Evolutionary conservation across 2,113 vertebrate genomes (phyloP).

Genomic region (Tragelaphus scriptus): DNA sequence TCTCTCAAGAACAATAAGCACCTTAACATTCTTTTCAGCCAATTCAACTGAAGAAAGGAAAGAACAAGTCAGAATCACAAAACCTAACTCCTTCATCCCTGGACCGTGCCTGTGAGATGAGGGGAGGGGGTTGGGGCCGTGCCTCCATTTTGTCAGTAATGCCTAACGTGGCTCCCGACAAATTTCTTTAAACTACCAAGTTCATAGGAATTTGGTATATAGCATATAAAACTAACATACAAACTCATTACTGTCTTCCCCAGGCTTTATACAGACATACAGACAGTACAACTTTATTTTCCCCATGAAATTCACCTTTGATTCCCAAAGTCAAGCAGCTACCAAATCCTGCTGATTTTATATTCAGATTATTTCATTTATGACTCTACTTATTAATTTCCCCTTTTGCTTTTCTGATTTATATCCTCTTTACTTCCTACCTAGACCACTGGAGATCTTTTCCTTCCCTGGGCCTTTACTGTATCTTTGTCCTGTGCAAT

Average conservation of each 20-base stretch:
- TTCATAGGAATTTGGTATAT: background rate
- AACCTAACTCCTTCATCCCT: too few relatives aligned
- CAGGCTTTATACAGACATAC: background rate
- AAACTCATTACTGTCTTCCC: background rate
- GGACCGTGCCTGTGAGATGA: too few relatives aligned
- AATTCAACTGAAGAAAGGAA: too few relatives aligned
- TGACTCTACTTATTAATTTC: background rate
- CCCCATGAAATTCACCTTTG: background rate
- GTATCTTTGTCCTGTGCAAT: background rate
- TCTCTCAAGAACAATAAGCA: too few relatives aligned
- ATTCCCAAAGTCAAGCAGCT: background rate
- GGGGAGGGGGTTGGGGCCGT: too few relatives aligned
- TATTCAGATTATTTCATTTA: background rate
- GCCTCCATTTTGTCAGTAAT: too few relatives aligned
- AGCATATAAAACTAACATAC: background rate
- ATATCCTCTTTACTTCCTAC: background rate
- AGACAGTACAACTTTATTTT: background rate
- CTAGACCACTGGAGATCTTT: background rate
- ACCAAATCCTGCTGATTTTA: background rate
- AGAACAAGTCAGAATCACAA: too few relatives aligned
- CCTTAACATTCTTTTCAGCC: too few relatives aligned
- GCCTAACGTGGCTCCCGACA: too few relatives aligned
- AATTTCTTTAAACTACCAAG: background rate
- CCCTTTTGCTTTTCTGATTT: background rate
- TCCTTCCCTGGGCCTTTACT: background rate